These are phyloP conservation scores for Dynastes hyllus DNA, from an alignment of 2,888 invertebrate species.

Conservation along the genomic window DNA sequence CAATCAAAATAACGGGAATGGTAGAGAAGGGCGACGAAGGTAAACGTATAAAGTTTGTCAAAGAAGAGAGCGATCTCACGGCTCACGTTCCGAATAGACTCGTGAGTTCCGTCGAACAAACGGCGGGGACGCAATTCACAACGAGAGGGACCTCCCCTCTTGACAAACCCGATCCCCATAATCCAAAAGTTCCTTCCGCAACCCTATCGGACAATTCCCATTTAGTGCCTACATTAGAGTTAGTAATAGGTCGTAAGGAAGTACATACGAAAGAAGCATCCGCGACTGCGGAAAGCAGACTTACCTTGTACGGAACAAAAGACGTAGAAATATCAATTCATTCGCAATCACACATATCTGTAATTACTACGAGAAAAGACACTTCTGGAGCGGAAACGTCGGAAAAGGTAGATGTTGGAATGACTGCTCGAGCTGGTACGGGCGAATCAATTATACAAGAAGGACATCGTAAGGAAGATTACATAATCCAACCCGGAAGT, in stretches of 20 bases:
- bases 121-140: conserved; percentile 50
- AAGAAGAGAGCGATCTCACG: conserved; percentile 37
- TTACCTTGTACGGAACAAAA: conserved; percentile 73
- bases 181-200: conserved; percentile 62
- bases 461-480: conserved; percentile 63
- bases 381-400: conserved; percentile 70
- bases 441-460: conserved; percentile 63
- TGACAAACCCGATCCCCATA: conserved; percentile 64
- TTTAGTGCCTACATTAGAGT: conserved; percentile 69
- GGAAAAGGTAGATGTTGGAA: conserved; percentile 71
- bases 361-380: conserved; percentile 71
- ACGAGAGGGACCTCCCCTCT: conserved; percentile 70
- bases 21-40: conserved; percentile 49
- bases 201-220: conserved; percentile 54
- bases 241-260: conserved; percentile 74
- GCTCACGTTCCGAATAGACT: conserved; percentile 22
- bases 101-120: conserved; percentile 37
- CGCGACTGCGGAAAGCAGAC: conserved; percentile 73
- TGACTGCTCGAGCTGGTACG: conserved; percentile 70
- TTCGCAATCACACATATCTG: conserved; percentile 74
- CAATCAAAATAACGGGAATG: conserved; percentile 50
- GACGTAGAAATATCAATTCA: conserved; percentile 75
- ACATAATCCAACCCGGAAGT: conserved; percentile 68
- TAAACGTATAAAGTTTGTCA: conserved; percentile 47
- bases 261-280: conserved; percentile 73